Conservation (phyloP, 2,113 vertebrate genomes). For the Trogon melanurus region DNA sequence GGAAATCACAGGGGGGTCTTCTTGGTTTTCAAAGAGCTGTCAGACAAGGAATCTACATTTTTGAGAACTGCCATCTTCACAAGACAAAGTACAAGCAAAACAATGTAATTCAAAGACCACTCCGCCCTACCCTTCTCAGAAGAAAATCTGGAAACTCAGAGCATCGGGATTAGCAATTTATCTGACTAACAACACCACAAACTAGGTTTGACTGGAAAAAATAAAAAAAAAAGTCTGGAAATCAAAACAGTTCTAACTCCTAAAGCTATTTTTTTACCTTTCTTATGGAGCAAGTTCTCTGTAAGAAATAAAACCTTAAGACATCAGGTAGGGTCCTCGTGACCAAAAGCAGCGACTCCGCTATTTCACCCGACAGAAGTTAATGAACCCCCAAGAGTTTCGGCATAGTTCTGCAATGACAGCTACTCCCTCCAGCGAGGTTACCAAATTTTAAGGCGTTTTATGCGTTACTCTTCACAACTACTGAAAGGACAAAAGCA, state of each 20-base stretch:
- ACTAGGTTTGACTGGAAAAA: neutral
- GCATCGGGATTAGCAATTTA: neutral
- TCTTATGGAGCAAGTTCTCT: neutral
- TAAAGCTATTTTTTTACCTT: neutral
- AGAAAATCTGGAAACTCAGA: neutral
- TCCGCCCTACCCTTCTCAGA: neutral
- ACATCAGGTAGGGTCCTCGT: neutral
- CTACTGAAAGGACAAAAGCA: neutral
- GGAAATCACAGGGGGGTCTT: neutral
- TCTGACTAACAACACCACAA: rapidly evolving
- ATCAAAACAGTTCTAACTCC: neutral
- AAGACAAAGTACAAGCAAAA: neutral
- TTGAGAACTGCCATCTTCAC: neutral
- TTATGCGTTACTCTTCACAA: neutral
- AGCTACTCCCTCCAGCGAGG: rapidly evolving
- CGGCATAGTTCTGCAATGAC: neutral
- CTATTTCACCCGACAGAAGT: neutral
- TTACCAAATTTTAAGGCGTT: neutral
- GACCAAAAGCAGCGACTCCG: rapidly evolving
- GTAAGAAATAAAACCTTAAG: neutral
- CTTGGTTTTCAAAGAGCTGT: neutral
- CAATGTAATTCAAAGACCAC: neutral
- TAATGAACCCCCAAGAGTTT: neutral
- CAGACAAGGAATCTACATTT: neutral
- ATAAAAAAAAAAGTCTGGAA: neutral